Evolutionary conservation across 2,797 vertebrate species (phyloP).

Genomic region (Lepilemur ruficaudatus): DNA sequence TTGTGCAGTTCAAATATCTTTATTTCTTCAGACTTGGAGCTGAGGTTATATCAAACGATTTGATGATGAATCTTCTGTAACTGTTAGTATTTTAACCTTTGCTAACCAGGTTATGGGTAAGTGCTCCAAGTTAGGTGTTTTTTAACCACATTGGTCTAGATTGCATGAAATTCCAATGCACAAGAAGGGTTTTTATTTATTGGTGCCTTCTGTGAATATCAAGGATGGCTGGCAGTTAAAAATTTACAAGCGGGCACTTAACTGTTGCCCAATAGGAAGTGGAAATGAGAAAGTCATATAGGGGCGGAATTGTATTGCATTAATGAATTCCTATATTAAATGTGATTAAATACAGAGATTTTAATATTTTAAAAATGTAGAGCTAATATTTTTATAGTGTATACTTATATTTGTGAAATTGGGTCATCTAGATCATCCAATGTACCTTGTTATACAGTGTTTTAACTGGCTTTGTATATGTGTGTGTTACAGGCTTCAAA

Average conservation of each 20-base stretch:
- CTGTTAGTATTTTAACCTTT: background rate
- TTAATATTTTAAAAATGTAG: background rate
- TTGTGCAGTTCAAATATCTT: background rate
- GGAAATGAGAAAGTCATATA: rapidly evolving
- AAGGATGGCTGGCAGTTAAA: too few species aligned
- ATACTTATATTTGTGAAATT: background rate
- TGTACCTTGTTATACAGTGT: background rate
- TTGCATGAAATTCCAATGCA: background rate
- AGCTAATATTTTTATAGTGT: rapidly evolving
- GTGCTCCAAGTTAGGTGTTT: background rate
- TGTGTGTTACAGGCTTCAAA: conserved; percentile 84
- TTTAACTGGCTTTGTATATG: background rate
- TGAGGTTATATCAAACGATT: background rate
- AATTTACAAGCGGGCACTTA: background rate
- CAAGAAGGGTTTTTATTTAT: background rate
- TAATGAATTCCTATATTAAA: background rate
- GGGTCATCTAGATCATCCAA: rapidly evolving
- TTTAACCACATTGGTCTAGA: background rate
- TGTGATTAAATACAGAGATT: background rate
- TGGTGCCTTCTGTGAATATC: background rate
- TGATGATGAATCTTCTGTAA: background rate
- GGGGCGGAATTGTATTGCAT: background rate
- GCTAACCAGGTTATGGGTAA: background rate
- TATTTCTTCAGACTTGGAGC: background rate
- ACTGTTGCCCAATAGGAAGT: background rate